Percentiles rank a stretch among this genome's conserved stretches.
Conservation (phyloP, 2,888 invertebrate species). For the Scaptomyza caliginosa region DNA sequence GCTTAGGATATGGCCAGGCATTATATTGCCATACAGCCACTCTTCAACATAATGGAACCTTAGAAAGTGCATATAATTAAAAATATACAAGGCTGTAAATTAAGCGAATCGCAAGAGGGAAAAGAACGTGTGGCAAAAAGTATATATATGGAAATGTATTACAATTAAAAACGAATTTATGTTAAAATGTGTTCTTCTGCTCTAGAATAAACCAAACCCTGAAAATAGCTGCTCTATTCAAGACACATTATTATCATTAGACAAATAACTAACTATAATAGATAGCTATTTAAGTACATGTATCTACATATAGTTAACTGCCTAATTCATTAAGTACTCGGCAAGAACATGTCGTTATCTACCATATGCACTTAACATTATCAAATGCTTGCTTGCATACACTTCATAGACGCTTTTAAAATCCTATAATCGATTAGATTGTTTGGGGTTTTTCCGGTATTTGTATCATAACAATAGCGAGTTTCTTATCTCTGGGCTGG, state of each 20-base stretch:
- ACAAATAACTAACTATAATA: not conserved
- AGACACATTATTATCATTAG: not conserved
- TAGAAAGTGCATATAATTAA: slow-evolving; percentile 41
- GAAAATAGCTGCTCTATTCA: not conserved
- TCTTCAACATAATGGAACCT: slow-evolving; percentile 48
- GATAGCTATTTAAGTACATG: too few relatives aligned
- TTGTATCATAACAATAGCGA: slow-evolving; percentile 27
- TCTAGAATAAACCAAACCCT: too few relatives aligned
- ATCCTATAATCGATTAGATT: slow-evolving; percentile 25
- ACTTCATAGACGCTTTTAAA: slow-evolving; percentile 1
- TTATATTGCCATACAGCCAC: slow-evolving; percentile 51
- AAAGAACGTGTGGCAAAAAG: not conserved
- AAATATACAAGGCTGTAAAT: slow-evolving; percentile 31
- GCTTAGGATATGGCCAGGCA: slow-evolving; percentile 50
- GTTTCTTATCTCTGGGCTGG: slow-evolving; percentile 29
- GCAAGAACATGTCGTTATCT: not conserved
- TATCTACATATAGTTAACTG: not conserved
- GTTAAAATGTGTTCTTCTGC: not conserved
- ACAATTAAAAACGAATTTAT: not conserved
- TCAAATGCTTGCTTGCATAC: slow-evolving; percentile 2
- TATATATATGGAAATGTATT: not conserved
- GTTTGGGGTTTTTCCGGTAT: slow-evolving; percentile 8
- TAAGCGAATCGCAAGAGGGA: slow-evolving; percentile 25
- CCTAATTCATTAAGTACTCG: not conserved
- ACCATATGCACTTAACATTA: slow-evolving; percentile 1